Base-by-base conservation (phyloP, 2,113 vertebrate genomes). In the Dermatemys mawii region DNA sequence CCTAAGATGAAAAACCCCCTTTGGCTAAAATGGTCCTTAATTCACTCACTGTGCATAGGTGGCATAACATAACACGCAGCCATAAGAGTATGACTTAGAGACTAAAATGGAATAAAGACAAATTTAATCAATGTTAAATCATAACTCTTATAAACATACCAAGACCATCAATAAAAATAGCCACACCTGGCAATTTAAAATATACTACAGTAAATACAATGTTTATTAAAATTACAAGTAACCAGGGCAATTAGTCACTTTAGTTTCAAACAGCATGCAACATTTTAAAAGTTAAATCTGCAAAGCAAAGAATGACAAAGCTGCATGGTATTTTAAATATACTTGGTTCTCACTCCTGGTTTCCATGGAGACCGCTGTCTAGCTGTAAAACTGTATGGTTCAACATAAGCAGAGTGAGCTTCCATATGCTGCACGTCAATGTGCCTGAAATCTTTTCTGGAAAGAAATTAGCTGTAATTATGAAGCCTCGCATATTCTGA, bases 391-490 rank as follows among this genome's bases (percentile, higher is more conserved):
- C 6, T n/a, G 22, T 26, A 73, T 24, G n/a, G n/a, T 41, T 73
- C 67, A 1, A 1, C 1, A 5, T 3, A 81, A 87, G 27, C 8
- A 17, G 17, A 38, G 32, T 2, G 16, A 35, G 41, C 24, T 4
- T 4, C 2, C 0, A 5, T 22, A 0, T 0, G 3, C 1, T 6
- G 2, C 0, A 0, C 8, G 67, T 12, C 26, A n/a, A 3, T 0
- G 22, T 89, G 22, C 19, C 48, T 6, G 2, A 63, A 50, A 41
- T 2, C 2, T 4, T 13, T 57, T 11, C n/a, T 53, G 55, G 22
- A 19, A 32, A 60, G 79, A 70, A 70, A 5, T 2, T 26, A 53
- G 1, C 29, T 7, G 10, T 38, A 27, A 50, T 3, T 1, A 7
- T 26, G 44, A 41, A 84, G 4, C 12, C 1, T 46, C 53, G 12